These are phyloP conservation scores for Ia io DNA, from an alignment of 2,113 vertebrate genomes.

Conservation along the genomic window DNA sequence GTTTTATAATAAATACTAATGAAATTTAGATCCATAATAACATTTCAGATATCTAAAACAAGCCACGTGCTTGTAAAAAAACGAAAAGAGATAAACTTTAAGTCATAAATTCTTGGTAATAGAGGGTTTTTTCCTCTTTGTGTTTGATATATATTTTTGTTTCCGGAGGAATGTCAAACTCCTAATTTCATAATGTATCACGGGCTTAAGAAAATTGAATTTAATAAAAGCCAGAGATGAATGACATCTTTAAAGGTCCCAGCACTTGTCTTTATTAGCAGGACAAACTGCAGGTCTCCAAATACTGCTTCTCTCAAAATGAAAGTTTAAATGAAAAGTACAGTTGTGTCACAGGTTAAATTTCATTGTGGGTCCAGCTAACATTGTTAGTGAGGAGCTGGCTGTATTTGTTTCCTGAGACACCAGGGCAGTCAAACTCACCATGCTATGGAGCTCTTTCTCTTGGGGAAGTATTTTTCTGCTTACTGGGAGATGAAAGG, in stretches of 20 bases:
- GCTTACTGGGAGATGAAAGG: neutral
- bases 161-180: constrained; percentile 89
- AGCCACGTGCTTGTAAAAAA: constrained; percentile 86
- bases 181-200: constrained; percentile 90
- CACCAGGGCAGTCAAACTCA: constrained; percentile 79
- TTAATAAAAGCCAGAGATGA: constrained; percentile 90
- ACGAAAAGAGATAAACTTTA: constrained; percentile 86
- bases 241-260: constrained; percentile 90
- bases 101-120: constrained; percentile 86
- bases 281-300: constrained; percentile 86
- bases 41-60: constrained; percentile 86
- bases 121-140: constrained; percentile 81
- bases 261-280: constrained; percentile 91
- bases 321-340: constrained; percentile 91
- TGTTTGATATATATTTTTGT: constrained; percentile 90
- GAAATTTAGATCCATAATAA: constrained; percentile 87
- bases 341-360: constrained; percentile 87
- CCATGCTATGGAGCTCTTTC: constrained; percentile 64
- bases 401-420: constrained; percentile 85
- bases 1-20: constrained; percentile 87
- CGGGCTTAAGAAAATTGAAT: constrained; percentile 89
- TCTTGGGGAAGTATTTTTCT: neutral
- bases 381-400: constrained; percentile 82
- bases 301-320: constrained; percentile 86
- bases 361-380: constrained; percentile 86